Base-by-base conservation (phyloP, 2,113 vertebrate species). In the Thamnaconus septentrionalis region DNA sequence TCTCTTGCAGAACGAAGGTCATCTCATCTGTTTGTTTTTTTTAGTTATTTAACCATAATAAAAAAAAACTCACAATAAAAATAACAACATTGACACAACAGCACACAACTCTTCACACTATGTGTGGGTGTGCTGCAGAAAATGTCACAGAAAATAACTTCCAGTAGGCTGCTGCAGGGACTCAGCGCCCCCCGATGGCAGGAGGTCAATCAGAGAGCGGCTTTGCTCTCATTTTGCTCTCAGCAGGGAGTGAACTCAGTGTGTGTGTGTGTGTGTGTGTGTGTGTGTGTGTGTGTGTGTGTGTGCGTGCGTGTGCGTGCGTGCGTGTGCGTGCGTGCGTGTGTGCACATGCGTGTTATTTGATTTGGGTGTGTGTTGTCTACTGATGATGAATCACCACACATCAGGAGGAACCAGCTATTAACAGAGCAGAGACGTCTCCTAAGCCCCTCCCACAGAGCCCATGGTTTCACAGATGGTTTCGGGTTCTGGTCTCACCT, bases 401-500 rank as follows among this genome's bases (percentile, higher is more conserved):
- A 31, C 1, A 31, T 31, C 18, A 31, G 18, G 18, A 31, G 18
- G 18, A 31, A 31, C 18, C 18, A 31, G 18, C 18, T 31, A 31
- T 31, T 31, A 31, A 31, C 18, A 31, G 18, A 31, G 18, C 18
- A 31, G 18, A 31, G 50, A 42, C 31, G 40, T 8, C 45, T 0
- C 0, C 42, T 49, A 10, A 43, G 7, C 44, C 7, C 44, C 44
- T 7, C 44, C 44, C 44, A 45, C 44, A 50, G 12, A 45, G 44
- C 44, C 7, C 44, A 45, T 45, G 5, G 7, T 45, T 45, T 45
- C 5, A 45, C 44, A 6, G 44, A 45, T 31, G 44, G 44, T 3
- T 45, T 45, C 44, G 7, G 18, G 18, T 31, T 31, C 18, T 52
- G 41, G 8, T 31, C 93, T 95, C 86, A 99, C 97, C 96, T 98